A percentile compares a stretch with the other conserved stretches of the same genome.
Evolutionary conservation across 2,888 invertebrate species (phyloP).

Genomic region (Orchesella flavescens): DNA sequence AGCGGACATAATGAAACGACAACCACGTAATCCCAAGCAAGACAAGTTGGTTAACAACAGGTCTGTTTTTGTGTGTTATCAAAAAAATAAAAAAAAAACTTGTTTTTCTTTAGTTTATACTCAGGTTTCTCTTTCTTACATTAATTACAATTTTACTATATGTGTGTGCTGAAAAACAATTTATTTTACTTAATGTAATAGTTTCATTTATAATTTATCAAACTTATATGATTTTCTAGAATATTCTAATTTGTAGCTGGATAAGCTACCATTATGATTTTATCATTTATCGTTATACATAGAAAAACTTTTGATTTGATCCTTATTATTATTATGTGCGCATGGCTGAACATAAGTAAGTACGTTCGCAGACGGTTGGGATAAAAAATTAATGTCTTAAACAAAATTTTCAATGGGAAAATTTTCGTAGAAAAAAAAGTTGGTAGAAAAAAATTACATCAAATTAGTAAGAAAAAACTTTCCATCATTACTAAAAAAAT

Average conservation of each 20-base stretch:
- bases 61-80: constrained; percentile 39
- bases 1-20: constrained; percentile 91
- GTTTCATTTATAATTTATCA: background rate
- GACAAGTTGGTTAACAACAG: constrained; percentile 80
- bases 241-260: too few species aligned
- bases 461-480: background rate
- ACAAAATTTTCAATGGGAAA: background rate
- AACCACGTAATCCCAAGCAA: constrained; percentile 69
- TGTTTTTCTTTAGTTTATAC: background rate
- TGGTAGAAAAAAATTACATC: background rate
- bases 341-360: constrained; percentile 50
- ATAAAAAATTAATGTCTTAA: constrained; percentile 3
- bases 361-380: background rate
- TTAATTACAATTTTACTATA: background rate
- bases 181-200: background rate
- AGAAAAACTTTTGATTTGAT: too few species aligned
- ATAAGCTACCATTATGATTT: too few species aligned
- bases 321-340: constrained; percentile 12
- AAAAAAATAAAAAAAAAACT: too few species aligned
- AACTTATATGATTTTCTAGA: background rate
- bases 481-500: constrained; percentile 18
- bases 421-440: background rate
- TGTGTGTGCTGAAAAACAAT: constrained; percentile 7
- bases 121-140: constrained; percentile 23
- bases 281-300: background rate